Percentiles rank a stretch among this genome's conserved stretches.
Evolutionary conservation across 2,113 vertebrate species (phyloP).

Genomic region (Nematolebias whitei): DNA sequence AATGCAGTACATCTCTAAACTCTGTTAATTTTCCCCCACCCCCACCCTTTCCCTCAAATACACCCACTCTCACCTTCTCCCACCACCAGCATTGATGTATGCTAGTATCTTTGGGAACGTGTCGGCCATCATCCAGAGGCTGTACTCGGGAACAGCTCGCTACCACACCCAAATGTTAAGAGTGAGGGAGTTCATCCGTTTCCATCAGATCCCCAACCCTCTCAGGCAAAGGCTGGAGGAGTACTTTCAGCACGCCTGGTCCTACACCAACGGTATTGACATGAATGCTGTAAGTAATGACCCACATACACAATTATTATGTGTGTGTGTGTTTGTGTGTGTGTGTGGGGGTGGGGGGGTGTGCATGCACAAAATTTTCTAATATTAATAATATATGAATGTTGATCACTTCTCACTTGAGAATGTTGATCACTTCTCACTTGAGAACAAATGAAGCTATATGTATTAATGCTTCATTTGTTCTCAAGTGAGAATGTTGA

Average conservation of each 20-base stretch:
- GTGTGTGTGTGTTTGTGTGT: too few relatives aligned
- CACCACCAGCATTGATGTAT: constrained; percentile 85
- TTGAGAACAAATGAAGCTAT: too few relatives aligned
- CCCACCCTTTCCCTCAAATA: not conserved
- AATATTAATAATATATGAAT: too few relatives aligned
- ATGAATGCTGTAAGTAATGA: constrained; percentile 85
- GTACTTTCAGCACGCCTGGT: constrained; percentile 90
- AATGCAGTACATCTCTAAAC: not conserved
- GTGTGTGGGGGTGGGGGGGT: too few relatives aligned
- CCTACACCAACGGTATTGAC: constrained; percentile 90
- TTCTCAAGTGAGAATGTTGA: too few relatives aligned
- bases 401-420: too few relatives aligned
- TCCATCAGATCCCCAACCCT: constrained; percentile 89
- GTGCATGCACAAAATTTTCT: too few relatives aligned
- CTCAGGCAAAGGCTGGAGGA: constrained; percentile 86
- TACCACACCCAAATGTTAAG: constrained; percentile 92
- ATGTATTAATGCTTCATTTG: too few relatives aligned
- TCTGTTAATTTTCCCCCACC: not conserved
- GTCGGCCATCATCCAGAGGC: constrained; percentile 89
- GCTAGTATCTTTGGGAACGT: constrained; percentile 93
- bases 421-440: too few relatives aligned
- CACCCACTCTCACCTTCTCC: not conserved
- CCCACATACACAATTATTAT: not conserved
- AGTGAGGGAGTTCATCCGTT: constrained; percentile 86
- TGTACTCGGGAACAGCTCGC: constrained; percentile 88